A percentile compares a stretch with the other conserved stretches of the same genome.
Conservation (phyloP, 2,888 invertebrate genomes). For the Thymelicus sylvestris region DNA sequence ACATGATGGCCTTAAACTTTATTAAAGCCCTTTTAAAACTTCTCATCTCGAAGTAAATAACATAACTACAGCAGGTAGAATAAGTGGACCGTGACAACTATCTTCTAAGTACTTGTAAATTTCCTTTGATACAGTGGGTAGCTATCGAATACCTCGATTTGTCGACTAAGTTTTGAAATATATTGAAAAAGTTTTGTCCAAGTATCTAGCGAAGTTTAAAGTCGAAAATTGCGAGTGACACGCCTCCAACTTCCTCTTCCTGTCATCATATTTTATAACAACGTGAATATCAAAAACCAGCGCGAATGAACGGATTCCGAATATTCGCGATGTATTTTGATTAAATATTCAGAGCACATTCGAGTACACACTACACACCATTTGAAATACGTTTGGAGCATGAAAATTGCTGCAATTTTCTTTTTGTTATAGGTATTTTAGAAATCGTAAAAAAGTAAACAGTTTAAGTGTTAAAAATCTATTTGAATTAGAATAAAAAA, state of each 20-base stretch:
- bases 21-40: no score
- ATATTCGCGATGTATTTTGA: constrained; percentile 13
- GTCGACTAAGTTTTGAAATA: constrained; percentile 39
- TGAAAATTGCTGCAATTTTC: constrained; percentile 7
- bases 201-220: constrained; percentile 32
- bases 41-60: no score
- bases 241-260: constrained; percentile 38
- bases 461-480: no score
- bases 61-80: no score
- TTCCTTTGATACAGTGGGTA: constrained; percentile 34
- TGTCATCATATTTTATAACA: constrained; percentile 90
- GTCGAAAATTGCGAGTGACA: constrained; percentile 40
- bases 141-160: constrained; percentile 26
- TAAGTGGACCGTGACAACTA: background rate
- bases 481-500: no score
- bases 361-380: background rate
- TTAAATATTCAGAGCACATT: constrained; percentile 15
- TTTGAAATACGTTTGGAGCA: constrained; percentile 12
- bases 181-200: constrained; percentile 42
- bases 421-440: background rate
- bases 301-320: constrained; percentile 18
- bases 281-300: constrained; percentile 31
- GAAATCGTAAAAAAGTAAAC: no score
- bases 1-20: no score
- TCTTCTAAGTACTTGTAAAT: constrained; percentile 9